phyloP scores from a whole-genome alignment of 2,797 vertebrate species.

The Nyctalus aviator region DNA sequence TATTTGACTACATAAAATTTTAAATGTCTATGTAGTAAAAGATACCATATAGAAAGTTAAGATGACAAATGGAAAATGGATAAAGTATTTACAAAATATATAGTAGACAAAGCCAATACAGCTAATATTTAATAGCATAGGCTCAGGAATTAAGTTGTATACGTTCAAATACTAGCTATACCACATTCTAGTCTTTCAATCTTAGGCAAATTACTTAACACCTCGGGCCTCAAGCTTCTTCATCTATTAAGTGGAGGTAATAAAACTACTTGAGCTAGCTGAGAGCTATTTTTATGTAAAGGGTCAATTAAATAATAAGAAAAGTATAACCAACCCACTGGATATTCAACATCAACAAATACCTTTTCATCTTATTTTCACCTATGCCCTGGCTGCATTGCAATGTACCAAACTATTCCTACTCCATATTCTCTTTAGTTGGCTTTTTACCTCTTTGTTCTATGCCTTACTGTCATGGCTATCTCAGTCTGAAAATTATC shows the following conservation, averaged over 20 bases:
- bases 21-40: background rate
- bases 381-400: background rate
- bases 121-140: background rate
- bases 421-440: background rate
- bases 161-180: background rate
- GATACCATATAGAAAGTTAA: constrained; percentile 1
- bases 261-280: background rate
- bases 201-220: background rate
- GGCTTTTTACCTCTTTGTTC: background rate
- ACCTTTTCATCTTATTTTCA: constrained; percentile 11
- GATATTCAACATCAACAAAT: background rate
- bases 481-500: background rate
- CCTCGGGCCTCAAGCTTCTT: background rate
- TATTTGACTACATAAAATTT: background rate
- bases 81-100: background rate
- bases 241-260: background rate
- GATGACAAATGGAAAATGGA: background rate
- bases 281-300: constrained; percentile 20
- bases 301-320: background rate
- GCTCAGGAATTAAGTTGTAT: background rate
- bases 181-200: background rate
- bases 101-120: background rate
- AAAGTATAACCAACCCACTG: background rate
- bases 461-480: background rate
- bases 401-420: background rate